A percentile compares a stretch with the other conserved stretches of the same genome.
Evolutionary conservation across 2,888 invertebrate genomes (phyloP).

Genomic region (Drosophila suboccidentalis): DNA sequence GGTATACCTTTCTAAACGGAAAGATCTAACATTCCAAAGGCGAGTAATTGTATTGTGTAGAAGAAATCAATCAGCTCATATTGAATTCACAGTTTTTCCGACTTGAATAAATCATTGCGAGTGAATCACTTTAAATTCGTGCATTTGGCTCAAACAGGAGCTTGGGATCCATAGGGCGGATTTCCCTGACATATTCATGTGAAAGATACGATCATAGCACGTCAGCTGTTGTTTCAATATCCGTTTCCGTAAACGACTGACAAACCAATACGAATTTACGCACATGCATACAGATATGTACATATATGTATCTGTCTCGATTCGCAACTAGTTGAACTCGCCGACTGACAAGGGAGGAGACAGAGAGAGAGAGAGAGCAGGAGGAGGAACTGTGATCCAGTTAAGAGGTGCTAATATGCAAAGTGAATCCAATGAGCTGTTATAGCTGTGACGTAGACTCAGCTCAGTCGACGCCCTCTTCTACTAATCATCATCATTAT

Average conservation of each 20-base stretch:
- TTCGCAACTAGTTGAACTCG: slow-evolving; percentile 5
- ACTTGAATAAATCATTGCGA: slow-evolving; percentile 40
- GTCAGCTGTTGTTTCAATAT: slow-evolving; percentile 47
- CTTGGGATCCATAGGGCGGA: slow-evolving; percentile 56
- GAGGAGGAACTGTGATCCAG: slow-evolving; percentile 44
- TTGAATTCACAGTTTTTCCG: slow-evolving; percentile 41
- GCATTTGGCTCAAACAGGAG: slow-evolving; percentile 54
- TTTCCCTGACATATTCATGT: slow-evolving; percentile 74
- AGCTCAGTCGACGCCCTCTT: slow-evolving; percentile 51
- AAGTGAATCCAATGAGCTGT: slow-evolving; percentile 47
- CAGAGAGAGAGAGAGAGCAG: not conserved
- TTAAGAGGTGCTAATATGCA: slow-evolving; percentile 71
- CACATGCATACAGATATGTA: not conserved
- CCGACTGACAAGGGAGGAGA: slow-evolving; percentile 4
- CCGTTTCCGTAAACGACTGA: slow-evolving; percentile 67
- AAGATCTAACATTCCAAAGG: slow-evolving; percentile 35
- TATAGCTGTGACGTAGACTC: slow-evolving; percentile 26
- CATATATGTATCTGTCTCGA: not conserved
- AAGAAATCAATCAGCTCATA: slow-evolving; percentile 31
- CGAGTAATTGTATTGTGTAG: not conserved
- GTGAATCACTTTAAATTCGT: slow-evolving; percentile 53
- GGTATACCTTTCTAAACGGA: slow-evolving; percentile 35
- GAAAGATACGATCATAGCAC: slow-evolving; percentile 65
- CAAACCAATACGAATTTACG: slow-evolving; percentile 10
- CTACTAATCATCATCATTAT: slow-evolving; percentile 17